Base-by-base conservation (phyloP, 2,888 invertebrate genomes). In the Scaeva pyrastri region DNA sequence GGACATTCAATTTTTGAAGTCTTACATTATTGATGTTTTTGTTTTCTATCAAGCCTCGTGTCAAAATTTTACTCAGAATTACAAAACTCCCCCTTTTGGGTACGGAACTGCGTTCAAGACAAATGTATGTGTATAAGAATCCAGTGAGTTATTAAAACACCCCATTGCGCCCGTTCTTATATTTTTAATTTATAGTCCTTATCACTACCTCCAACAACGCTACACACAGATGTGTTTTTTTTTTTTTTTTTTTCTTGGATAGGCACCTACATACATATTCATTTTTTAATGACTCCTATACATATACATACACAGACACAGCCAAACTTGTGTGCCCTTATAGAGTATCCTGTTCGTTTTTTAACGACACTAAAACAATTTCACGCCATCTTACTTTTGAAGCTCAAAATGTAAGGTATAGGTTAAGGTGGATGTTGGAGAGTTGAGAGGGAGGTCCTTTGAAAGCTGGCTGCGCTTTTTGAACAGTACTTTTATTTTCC, bases 181-280 rank as follows among this genome's bases (percentile, higher is more conserved):
- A 76, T 76, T 75, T 82, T 85, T 85, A 80, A 85, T 85, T 85
- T 85, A 80, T 76, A 71, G 60, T 72, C 80, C 23, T 58, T 74
- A 72, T 79, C 80, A 60, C 48, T 66, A 58, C 41, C 41, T 55
- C 43, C 73, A n/a, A 45, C 19, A 19, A 48, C 31, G 16, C 55
- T 73, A 62, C 41, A 71, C 48, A 48, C 39, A 14, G 21, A 36
- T 12, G 2, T 60, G 19, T 16, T 75, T 21, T n/a, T 23, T 48
- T 21, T 14, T 75, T 36, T n/a, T 23, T 48, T 19, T 31, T 19
- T 2, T 43, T n/a, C 5, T n/a, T 48, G 5, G 12, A 12, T 21
- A 50, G 11, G 6, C 19, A 58, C 10, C 12, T 19, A 55, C 52
- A 5, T 55, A 58, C 39, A 19, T 19, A 58, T 39, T 52, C 23